Base-by-base conservation (phyloP, 2,888 invertebrate species). In the Diarsia rubi region DNA sequence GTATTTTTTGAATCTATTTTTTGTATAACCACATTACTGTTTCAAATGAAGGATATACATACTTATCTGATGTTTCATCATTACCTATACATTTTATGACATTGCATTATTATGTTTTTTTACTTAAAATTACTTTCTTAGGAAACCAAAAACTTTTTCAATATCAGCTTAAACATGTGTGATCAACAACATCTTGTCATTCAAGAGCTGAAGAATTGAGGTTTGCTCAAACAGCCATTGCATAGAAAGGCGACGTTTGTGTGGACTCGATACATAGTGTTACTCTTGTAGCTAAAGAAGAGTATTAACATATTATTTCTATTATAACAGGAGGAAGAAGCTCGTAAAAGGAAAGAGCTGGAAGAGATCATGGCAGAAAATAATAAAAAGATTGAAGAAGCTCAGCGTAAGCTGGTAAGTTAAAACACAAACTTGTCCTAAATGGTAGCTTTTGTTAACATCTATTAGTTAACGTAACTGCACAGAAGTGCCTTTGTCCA, bases 321-420 rank as follows among this genome's bases (percentile, higher is more conserved):
- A 95, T 97, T 97, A 98, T 57, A 97, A 97, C 98, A 99, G 99
- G 99, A 99, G 97, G 99, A 99, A 97, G 99, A 99, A 97, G 98
- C 98, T 96, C 98, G 98, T 97, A 99, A 99, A 97, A 98, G 99
- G 91, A 98, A 99, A 97, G 99, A 99, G 96, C 97, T 99, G 94
- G 99, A 99, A 97, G 98, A 98, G 96, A 99, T 99, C 96, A 98
- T 99, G 98, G 99, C 99, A 91, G 99, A 99, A 97, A 99, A 99
- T 97, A 99, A 99, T 97, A 98, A 97, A 96, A 99, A 99, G 97
- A 99, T 99, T 88, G 99, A 99, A 96, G 99, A 99, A 95, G 99
- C 99, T 88, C 99, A 99, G 97, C 98, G 98, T 92, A 99, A 99
- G 98, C 97, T 99, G 98, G 99, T 99, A 94, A 97, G 97, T 97